Evolutionary conservation across 2,888 invertebrate genomes (phyloP).

Genomic region (Cryptus armator): DNA sequence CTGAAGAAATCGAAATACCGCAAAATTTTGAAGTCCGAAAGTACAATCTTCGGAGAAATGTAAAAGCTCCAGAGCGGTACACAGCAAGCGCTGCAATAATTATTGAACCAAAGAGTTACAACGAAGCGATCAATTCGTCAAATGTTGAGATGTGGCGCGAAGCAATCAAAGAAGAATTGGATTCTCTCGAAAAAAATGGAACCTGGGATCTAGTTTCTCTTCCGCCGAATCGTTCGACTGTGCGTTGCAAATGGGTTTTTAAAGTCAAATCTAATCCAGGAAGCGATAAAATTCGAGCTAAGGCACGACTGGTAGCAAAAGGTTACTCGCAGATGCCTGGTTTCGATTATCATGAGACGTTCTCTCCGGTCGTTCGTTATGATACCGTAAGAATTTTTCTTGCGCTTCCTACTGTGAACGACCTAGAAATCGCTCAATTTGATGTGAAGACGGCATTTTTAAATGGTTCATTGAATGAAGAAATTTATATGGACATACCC

Average conservation of each 20-base stretch:
- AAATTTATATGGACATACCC: slow-evolving; percentile 57
- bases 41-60: slow-evolving; percentile 21
- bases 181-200: slow-evolving; percentile 36
- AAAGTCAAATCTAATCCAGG: slow-evolving; percentile 11
- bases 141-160: slow-evolving; percentile 28
- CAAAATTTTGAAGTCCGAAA: no score
- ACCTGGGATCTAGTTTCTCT: slow-evolving; percentile 24
- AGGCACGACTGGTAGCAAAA: slow-evolving; percentile 59
- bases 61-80: background rate
- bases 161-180: slow-evolving; percentile 42
- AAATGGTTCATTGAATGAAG: slow-evolving; percentile 66
- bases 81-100: background rate
- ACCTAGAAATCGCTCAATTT: slow-evolving; percentile 64
- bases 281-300: slow-evolving; percentile 17
- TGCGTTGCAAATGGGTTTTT: slow-evolving; percentile 51
- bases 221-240: background rate
- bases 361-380: slow-evolving; percentile 17
- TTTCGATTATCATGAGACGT: slow-evolving; percentile 64
- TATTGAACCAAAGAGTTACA: slow-evolving; percentile 18
- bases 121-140: slow-evolving; percentile 25
- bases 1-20: no score
- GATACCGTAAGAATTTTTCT: slow-evolving; percentile 48
- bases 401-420: slow-evolving; percentile 57
- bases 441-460: slow-evolving; percentile 72
- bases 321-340: slow-evolving; percentile 70